phyloP scores from a whole-genome alignment of 2,113 vertebrate genomes.

The Athene cunicularia region DNA sequence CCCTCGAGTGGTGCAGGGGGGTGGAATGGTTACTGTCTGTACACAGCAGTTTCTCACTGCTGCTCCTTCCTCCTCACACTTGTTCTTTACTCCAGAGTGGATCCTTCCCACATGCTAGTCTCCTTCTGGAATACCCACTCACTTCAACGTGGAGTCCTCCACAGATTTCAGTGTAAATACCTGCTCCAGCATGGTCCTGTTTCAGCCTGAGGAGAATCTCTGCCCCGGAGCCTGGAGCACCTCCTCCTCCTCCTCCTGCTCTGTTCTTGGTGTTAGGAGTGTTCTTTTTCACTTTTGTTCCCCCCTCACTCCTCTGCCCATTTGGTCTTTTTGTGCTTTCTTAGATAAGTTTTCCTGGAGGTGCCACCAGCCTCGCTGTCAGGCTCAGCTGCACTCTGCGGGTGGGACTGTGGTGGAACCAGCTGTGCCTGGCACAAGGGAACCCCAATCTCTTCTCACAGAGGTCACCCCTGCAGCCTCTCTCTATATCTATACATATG shows the following conservation, averaged over 20 bases:
- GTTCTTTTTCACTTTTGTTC: rapidly evolving
- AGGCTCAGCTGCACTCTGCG: no score
- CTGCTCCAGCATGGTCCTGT: neutral
- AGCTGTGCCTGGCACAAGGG: neutral
- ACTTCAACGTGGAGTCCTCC: rapidly evolving
- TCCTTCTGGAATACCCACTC: neutral
- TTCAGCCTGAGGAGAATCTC: neutral
- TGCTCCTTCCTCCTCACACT: neutral
- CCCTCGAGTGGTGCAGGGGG: rapidly evolving
- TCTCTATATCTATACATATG: rapidly evolving
- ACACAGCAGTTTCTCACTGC: neutral
- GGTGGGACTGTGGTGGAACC: neutral
- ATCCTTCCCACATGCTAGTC: rapidly evolving
- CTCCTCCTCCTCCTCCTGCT: neutral
- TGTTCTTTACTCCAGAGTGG: neutral
- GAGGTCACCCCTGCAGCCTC: neutral
- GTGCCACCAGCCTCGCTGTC: rapidly evolving
- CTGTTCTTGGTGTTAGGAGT: neutral
- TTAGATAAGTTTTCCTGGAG: neutral
- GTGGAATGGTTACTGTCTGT: rapidly evolving
- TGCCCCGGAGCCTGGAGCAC: rapidly evolving
- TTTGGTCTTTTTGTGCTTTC: rapidly evolving
- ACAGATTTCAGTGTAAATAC: no score
- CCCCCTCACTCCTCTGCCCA: no score
- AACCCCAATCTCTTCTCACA: neutral